Evolutionary conservation across 2,113 vertebrate species (phyloP).

Genomic region (Ophiodon elongatus): DNA sequence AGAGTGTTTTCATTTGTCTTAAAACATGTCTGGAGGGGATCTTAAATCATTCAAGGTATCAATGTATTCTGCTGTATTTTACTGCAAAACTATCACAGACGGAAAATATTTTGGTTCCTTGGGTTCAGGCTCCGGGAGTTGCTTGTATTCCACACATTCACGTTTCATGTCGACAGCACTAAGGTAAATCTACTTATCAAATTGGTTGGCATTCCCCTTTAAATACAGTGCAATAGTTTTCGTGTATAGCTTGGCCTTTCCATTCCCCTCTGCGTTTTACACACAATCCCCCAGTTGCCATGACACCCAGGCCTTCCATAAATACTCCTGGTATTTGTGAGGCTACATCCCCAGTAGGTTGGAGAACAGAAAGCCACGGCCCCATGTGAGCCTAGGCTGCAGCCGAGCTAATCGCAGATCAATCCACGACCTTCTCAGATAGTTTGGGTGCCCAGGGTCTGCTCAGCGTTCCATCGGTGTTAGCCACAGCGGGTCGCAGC

Average conservation of each 20-base stretch:
- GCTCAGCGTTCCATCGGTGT: neutral
- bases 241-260: constrained; percentile 62
- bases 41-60: neutral
- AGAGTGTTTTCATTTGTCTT: too few relatives aligned
- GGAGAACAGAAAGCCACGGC: constrained; percentile 37
- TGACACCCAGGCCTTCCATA: constrained; percentile 74
- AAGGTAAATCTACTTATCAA: neutral
- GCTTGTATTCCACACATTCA: neutral
- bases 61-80: neutral
- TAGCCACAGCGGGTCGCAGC: neutral
- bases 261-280: constrained; percentile 62
- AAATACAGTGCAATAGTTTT: constrained; percentile 39
- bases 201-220: constrained; percentile 15
- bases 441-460: neutral
- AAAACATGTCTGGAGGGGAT: too few relatives aligned
- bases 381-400: constrained; percentile 34
- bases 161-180: neutral
- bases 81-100: neutral
- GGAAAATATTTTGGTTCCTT: neutral
- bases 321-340: constrained; percentile 77
- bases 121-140: neutral
- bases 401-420: constrained; percentile 53
- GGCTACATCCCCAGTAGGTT: constrained; percentile 58
- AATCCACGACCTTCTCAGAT: constrained; percentile 10
- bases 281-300: constrained; percentile 77